phyloP scores from a whole-genome alignment of 2,888 invertebrate species.

The Zygothrica quintamaculata region DNA sequence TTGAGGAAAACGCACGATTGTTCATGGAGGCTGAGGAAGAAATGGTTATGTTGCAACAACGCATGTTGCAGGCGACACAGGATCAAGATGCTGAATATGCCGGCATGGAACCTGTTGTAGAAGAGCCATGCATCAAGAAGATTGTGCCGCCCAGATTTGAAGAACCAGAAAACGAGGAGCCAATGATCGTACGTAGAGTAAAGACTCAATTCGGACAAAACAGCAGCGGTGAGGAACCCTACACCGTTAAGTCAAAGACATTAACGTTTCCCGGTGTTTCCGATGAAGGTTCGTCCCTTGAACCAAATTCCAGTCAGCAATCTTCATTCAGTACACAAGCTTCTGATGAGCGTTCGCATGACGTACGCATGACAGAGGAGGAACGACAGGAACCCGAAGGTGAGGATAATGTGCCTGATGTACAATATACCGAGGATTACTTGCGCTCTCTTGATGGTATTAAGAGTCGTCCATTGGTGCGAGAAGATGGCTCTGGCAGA shows the following conservation, averaged over 20 bases:
- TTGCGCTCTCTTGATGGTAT: conserved; percentile 88
- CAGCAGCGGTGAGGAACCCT: conserved; percentile 63
- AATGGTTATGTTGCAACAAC: conserved; percentile 81
- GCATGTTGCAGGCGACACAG: conserved; percentile 58
- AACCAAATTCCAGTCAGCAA: conserved; percentile 77
- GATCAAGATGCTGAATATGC: conserved; percentile 61
- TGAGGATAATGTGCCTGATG: conserved; percentile 75
- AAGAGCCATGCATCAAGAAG: conserved; percentile 71
- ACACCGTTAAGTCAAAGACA: conserved; percentile 68
- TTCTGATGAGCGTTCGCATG: conserved; percentile 80
- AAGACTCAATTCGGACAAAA: conserved; percentile 83
- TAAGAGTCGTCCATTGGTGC: conserved; percentile 87
- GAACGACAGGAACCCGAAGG: conserved; percentile 85
- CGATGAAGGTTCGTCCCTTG: conserved; percentile 82
- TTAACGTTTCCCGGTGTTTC: conserved; percentile 80
- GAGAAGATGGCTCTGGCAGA: conserved; percentile 87
- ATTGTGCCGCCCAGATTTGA: conserved; percentile 57
- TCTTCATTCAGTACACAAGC: conserved; percentile 81
- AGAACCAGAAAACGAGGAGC: conserved; percentile 47
- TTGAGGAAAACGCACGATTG: conserved; percentile 80
- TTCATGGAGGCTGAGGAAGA: conserved; percentile 82
- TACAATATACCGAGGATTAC: conserved; percentile 84
- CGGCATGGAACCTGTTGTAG: conserved; percentile 67
- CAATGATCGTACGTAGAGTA: conserved; percentile 67
- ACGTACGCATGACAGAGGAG: conserved; percentile 85